phyloP scores from a whole-genome alignment of 2,797 vertebrate species.

The Hylomyscus alleni region DNA sequence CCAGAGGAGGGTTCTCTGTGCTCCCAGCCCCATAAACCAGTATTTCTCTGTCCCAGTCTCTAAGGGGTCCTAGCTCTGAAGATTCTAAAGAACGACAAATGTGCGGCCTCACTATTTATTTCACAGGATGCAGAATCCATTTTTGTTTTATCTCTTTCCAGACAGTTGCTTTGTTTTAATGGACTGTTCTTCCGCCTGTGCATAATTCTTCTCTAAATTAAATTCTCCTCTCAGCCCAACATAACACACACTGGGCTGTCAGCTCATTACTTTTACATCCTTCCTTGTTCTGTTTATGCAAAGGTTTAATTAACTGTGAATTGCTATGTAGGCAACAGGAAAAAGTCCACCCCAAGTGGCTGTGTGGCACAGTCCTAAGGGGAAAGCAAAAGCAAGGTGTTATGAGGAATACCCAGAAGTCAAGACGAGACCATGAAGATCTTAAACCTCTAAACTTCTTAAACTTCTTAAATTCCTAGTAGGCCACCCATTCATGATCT shows the following conservation, averaged over 20 bases:
- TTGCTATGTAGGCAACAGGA: constrained; percentile 86
- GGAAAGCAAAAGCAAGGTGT: not conserved
- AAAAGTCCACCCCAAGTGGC: constrained; percentile 64
- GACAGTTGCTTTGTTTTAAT: constrained; percentile 90
- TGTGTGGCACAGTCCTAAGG: constrained; percentile 68
- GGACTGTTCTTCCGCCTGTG: constrained; percentile 89
- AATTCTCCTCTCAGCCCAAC: constrained; percentile 90
- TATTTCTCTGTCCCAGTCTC: not conserved
- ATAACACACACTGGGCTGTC: constrained; percentile 89
- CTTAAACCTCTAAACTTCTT: not conserved
- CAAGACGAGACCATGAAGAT: not conserved
- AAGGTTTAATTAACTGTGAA: constrained; percentile 92
- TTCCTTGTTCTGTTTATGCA: constrained; percentile 91
- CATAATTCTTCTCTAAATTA: constrained; percentile 92
- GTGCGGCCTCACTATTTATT: constrained; percentile 76
- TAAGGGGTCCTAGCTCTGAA: not conserved
- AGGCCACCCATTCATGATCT: not conserved
- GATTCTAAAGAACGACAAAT: constrained; percentile 23
- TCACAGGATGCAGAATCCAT: constrained; percentile 83
- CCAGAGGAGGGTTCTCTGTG: not conserved
- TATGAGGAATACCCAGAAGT: not conserved
- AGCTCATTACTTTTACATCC: constrained; percentile 92
- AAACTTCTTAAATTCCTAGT: not conserved
- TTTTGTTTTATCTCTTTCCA: constrained; percentile 90
- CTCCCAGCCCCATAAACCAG: accelerated